phyloP scores from a whole-genome alignment of 2,113 vertebrate species.

The Pterocles gutturalis region DNA sequence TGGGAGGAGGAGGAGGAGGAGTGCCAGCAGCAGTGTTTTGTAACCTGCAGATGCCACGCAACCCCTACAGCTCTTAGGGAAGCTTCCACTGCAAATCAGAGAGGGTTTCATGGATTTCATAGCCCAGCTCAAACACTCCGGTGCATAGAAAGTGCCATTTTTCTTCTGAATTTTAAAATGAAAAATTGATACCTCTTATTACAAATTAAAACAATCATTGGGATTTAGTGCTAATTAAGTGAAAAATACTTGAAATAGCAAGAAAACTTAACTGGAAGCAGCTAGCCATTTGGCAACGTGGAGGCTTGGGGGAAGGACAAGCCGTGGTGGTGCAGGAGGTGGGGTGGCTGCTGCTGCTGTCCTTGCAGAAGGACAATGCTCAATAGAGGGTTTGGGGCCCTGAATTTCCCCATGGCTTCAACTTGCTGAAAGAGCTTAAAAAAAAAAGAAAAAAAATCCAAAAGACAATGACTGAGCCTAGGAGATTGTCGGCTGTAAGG shows the following conservation, averaged over 20 bases:
- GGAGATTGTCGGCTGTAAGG: background rate
- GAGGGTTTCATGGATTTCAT: background rate
- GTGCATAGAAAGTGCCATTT: background rate
- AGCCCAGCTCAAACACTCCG: background rate
- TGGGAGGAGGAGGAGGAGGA: background rate
- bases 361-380: background rate
- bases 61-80: background rate
- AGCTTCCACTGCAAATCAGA: background rate
- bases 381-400: background rate
- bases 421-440: background rate
- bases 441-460: background rate
- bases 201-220: background rate
- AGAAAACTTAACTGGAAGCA: background rate
- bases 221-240: background rate
- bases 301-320: background rate
- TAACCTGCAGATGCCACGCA: background rate
- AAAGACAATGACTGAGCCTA: background rate
- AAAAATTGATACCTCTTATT: background rate
- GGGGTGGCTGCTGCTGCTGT: background rate
- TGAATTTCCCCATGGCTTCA: background rate
- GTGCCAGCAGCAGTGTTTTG: background rate
- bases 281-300: background rate
- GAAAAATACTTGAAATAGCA: background rate
- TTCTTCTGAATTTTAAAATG: background rate
- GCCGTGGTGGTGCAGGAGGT: background rate